Percentiles rank a stretch among this genome's conserved stretches.
Conservation (phyloP, 2,888 invertebrate species). For the Trissonchulus latispiculum region DNA sequence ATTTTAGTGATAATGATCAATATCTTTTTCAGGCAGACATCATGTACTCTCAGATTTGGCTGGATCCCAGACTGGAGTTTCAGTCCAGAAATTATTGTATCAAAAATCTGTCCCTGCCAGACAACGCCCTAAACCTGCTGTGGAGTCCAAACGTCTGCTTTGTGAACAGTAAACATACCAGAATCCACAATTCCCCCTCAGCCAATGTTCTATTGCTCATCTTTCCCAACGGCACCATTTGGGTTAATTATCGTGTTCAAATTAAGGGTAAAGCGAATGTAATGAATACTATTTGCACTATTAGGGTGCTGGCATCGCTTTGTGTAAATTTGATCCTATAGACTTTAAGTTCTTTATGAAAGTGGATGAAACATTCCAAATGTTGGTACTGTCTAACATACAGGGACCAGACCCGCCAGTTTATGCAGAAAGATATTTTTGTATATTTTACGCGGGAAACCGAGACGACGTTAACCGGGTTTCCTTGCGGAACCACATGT, state of each 20-base stretch:
- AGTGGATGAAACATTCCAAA: too few species aligned
- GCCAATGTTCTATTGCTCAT: constrained; percentile 39
- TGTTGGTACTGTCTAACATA: too few species aligned
- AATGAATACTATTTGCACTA: too few species aligned
- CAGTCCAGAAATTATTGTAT: constrained; percentile 27
- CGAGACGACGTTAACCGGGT: too few species aligned
- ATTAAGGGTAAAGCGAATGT: constrained; percentile 9
- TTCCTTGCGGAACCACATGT: too few species aligned
- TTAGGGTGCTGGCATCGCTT: too few species aligned
- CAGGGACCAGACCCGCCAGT: too few species aligned
- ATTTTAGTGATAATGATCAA: too few species aligned
- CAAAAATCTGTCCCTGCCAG: constrained; percentile 38
- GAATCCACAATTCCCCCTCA: constrained; percentile 40
- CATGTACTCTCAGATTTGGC: constrained; percentile 43
- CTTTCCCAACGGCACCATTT: constrained; percentile 42
- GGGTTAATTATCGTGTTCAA: constrained; percentile 35
- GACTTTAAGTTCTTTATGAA: too few species aligned
- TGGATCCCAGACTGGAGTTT: constrained; percentile 40
- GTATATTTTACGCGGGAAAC: too few species aligned
- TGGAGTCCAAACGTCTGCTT: constrained; percentile 44
- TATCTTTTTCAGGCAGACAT: constrained; percentile 33
- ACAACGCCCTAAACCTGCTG: constrained; percentile 37
- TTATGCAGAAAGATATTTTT: too few species aligned
- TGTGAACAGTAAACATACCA: constrained; percentile 42
- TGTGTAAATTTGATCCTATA: too few species aligned